These are phyloP conservation scores for Octopus bimaculoides DNA, from an alignment of 1,140 invertebrate species.

Conservation along the genomic window DNA sequence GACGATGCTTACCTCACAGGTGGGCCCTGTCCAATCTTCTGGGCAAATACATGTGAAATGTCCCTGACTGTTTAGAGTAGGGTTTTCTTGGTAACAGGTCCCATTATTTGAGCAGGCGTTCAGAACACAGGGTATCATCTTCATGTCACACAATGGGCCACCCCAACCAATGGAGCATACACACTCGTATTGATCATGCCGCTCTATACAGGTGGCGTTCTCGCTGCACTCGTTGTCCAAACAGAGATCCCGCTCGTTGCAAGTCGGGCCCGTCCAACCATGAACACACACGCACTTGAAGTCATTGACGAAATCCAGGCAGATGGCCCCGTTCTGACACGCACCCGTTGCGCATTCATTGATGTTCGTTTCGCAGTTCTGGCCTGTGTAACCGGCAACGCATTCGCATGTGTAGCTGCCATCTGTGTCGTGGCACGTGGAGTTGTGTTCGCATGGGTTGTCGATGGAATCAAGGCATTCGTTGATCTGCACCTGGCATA, in stretches of 20 bases:
- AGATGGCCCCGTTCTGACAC: slow-evolving; percentile 23
- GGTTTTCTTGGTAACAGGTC: slow-evolving; percentile 22
- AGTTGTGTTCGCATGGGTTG: slow-evolving; percentile 17
- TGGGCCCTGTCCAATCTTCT: slow-evolving; percentile 28
- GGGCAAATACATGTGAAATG: slow-evolving; percentile 37
- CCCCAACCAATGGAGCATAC: slow-evolving; percentile 82
- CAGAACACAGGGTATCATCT: slow-evolving; percentile 8
- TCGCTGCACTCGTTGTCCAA: slow-evolving; percentile 13
- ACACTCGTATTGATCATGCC: slow-evolving; percentile 60
- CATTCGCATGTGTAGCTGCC: slow-evolving; percentile 91
- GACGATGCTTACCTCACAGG: slow-evolving; percentile 19
- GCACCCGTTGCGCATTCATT: background rate
- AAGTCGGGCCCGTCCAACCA: slow-evolving; percentile 25
- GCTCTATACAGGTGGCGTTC: slow-evolving; percentile 16
- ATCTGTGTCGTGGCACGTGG: slow-evolving; percentile 17
- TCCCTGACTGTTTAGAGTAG: slow-evolving; percentile 27
- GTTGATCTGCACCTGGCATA: slow-evolving; percentile 18
- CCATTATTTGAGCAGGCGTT: slow-evolving; percentile 38
- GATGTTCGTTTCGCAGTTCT: slow-evolving; percentile 31
- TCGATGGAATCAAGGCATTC: slow-evolving; percentile 15
- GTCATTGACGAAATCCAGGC: slow-evolving; percentile 20
- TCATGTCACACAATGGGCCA: slow-evolving; percentile 72
- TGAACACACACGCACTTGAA: slow-evolving; percentile 23
- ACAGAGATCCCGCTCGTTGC: slow-evolving; percentile 24
- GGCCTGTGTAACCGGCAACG: slow-evolving; percentile 86